A percentile compares a stretch with the other conserved stretches of the same genome.
phyloP scores from a whole-genome alignment of 2,888 invertebrate species.

The Eupithecia subfuscata region DNA sequence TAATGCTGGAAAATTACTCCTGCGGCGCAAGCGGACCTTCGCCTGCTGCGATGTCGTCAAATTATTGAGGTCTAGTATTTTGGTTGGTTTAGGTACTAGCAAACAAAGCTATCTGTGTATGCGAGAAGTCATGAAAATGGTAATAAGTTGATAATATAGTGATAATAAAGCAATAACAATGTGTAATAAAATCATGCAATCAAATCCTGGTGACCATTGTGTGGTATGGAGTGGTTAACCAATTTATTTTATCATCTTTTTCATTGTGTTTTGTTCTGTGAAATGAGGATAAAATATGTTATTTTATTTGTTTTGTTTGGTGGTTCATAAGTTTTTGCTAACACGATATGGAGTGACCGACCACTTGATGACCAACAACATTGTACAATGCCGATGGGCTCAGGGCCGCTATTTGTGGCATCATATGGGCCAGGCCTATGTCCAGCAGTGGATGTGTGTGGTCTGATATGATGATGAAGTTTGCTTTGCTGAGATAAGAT shows the following conservation, averaged over 20 bases:
- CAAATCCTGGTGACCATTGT: constrained; percentile 9
- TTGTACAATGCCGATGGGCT: no score
- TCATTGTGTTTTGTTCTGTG: neutral
- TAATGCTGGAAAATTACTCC: no score
- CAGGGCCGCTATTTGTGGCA: no score
- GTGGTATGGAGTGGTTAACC: neutral
- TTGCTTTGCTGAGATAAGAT: no score
- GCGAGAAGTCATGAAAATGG: neutral
- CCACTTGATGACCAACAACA: no score
- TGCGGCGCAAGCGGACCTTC: no score
- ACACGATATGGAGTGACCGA: neutral
- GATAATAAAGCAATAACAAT: constrained; percentile 10
- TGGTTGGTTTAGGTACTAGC: neutral
- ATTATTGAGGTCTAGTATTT: neutral
- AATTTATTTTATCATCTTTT: constrained; percentile 7
- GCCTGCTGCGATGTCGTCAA: no score
- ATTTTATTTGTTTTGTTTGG: neutral
- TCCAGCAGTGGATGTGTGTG: no score
- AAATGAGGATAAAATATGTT: neutral
- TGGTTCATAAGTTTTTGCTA: neutral
- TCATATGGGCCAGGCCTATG: no score
- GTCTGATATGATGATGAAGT: no score
- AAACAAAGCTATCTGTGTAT: neutral
- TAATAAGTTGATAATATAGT: neutral
- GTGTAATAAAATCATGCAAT: constrained; percentile 11